Base-by-base conservation (phyloP, 2,797 vertebrate species). In the Anas bahamensis region DNA sequence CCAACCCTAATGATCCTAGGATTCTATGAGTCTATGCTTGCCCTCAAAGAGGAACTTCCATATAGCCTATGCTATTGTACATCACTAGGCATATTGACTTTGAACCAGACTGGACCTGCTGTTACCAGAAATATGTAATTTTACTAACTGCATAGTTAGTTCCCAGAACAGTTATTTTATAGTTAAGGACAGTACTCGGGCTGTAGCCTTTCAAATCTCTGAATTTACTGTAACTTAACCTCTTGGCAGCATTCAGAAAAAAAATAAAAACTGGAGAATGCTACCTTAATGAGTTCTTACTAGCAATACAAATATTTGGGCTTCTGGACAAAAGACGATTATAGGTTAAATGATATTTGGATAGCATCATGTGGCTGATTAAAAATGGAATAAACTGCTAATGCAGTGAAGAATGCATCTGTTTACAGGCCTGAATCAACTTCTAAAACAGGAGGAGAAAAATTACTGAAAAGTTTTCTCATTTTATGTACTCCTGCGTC, bases 321-420 rank as follows among this genome's bases (percentile, higher is more conserved):
- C 64, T 86, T 90, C 61, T 91, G 57, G 29, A 90, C 37, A 79
- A 80, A 93, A 92, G 87, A 74, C 0, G 1, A 88, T 89, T 86
- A 79, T 48, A 93, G 18, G 74, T 86, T 86, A 93, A 91, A 91
- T 39, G n/a, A 92, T 89, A 91, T 56, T 88, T 65, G 46, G 57
- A 74, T 83, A 84, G 68, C 48, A 95, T 92, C 83, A 48, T 41
- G 80, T 77, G 46, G 61, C 57, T 69, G 74, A 95, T 83, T 88
- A 85, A 87, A 92, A 95, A 66, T 26, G 15, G 90, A 94, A 89
- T 31, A 69, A 88, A 91, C 44, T 84, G 31, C 60, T 86, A 88
- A 82, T 88, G 65, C 80, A 66, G 9, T 65, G 71, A 94, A 88
- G 74, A 93, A 93, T 89, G 65, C 56, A 77, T 56, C 61, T 69